phyloP scores from a whole-genome alignment of 2,797 vertebrate genomes.

The Pterois miles region DNA sequence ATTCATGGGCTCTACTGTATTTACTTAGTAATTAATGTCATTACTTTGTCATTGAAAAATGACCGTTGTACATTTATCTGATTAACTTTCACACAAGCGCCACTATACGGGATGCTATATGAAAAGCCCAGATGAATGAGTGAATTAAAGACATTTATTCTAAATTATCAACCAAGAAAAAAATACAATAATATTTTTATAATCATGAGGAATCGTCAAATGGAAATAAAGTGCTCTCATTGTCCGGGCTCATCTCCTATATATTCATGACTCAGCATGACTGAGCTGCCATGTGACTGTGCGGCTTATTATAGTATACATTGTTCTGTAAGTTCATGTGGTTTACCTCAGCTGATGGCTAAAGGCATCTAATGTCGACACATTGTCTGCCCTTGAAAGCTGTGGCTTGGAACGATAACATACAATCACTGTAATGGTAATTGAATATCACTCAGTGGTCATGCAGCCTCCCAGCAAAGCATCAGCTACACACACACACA shows the following conservation, averaged over 20 bases:
- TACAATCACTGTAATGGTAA: constrained; percentile 8
- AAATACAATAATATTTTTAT: neutral
- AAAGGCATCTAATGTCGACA: neutral
- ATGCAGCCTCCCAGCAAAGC: neutral
- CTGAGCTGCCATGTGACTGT: neutral
- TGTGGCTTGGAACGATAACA: neutral
- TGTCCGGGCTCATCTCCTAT: neutral
- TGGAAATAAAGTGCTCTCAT: neutral
- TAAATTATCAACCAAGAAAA: neutral
- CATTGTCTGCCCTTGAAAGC: constrained; percentile 8
- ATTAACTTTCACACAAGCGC: neutral
- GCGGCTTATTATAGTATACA: neutral
- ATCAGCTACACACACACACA: neutral
- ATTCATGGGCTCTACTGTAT: neutral
- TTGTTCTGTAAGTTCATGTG: neutral
- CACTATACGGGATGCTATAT: too few species aligned
- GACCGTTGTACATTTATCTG: neutral
- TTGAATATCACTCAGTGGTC: constrained; percentile 6
- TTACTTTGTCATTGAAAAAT: neutral
- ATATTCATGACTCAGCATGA: neutral
- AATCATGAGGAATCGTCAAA: neutral
- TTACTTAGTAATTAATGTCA: constrained; percentile 24
- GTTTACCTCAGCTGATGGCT: constrained; percentile 5
- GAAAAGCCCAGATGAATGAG: neutral
- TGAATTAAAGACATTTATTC: neutral